A percentile compares a stretch with the other conserved stretches of the same genome.
These are phyloP conservation scores for Whitmania pigra DNA, from an alignment of 1,140 invertebrate species.

Conservation along the genomic window DNA sequence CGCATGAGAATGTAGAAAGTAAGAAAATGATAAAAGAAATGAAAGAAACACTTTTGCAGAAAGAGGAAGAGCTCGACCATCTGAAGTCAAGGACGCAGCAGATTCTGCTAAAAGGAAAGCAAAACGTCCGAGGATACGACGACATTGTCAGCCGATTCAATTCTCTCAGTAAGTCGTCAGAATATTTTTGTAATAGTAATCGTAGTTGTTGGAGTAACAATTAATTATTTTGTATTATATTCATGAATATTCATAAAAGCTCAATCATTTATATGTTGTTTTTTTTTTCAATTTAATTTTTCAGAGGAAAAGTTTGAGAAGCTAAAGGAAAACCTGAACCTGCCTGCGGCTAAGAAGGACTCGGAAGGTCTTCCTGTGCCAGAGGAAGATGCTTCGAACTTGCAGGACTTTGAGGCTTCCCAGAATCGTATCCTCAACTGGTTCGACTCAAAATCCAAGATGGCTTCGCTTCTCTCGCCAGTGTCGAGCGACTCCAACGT, in stretches of 20 bases:
- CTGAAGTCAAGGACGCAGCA: constrained; percentile 3
- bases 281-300: neutral
- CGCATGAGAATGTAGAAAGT: neutral
- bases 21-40: neutral
- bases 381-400: constrained; percentile 20
- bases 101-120: neutral
- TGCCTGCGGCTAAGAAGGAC: constrained; percentile 76
- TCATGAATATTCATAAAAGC: neutral
- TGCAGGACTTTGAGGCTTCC: constrained; percentile 80
- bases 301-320: constrained; percentile 63
- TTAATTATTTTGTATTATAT: neutral
- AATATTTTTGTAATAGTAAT: neutral
- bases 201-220: neutral
- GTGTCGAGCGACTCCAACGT: constrained; percentile 84
- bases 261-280: too few relatives aligned
- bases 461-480: constrained; percentile 82
- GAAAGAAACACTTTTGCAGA: neutral
- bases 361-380: constrained; percentile 55
- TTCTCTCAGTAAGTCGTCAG: neutral
- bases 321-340: constrained; percentile 49
- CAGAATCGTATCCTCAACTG: constrained; percentile 71
- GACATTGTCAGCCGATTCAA: neutral
- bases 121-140: neutral
- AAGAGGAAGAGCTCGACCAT: constrained; percentile 4
- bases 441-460: constrained; percentile 81